Evolutionary conservation across 2,797 vertebrate species (phyloP), one percentile per base, ranked within the genome.

Genomic region (Myotis pilosus): DNA sequence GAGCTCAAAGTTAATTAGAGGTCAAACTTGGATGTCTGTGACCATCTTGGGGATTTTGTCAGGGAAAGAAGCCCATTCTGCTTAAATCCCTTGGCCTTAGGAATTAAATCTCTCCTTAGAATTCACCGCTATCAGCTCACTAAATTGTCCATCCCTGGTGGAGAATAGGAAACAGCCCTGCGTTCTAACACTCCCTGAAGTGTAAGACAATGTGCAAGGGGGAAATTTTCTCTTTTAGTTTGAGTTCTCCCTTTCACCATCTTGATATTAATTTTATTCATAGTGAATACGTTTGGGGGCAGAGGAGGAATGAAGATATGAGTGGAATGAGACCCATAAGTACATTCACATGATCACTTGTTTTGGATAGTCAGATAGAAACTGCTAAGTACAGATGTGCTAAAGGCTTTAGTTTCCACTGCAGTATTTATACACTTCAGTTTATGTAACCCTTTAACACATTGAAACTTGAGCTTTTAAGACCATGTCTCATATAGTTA

Each of bases 21-120:
- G 74, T 85, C 81, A 69, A 79, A 60, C 68, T 20, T 87, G 92
- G 8, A 80, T 30, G 38, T 66, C 72, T 84, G 38, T 83, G 62
- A 89, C 41, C 49, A 83, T 33, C 66, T 86, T 44, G 36, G 60
- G 68, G 69, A 82, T 94, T 94, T 91, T 81, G 68, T 89, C 60
- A 87, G 30, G 94, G 51, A 81, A 95, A 78, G 57, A 79, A 92
- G 41, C n/a, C 44, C 47, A 66, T 16, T 38, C 38, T 57, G 55
- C 57, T 91, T 68, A 79, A 92, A 80, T 92, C 49, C 57, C 72
- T 57, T n/a, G 38, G 30, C 30, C 41, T 85, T 91, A 79, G 80
- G 69, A 89, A 51, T 86, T 57, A 64, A 84, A 89, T 89, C 75
- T 96, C 64, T 91, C 92, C 71, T 92, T 57, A 79, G 57, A 92